phyloP scores from a whole-genome alignment of 1,140 invertebrate species.

The Penaeus japonicus region DNA sequence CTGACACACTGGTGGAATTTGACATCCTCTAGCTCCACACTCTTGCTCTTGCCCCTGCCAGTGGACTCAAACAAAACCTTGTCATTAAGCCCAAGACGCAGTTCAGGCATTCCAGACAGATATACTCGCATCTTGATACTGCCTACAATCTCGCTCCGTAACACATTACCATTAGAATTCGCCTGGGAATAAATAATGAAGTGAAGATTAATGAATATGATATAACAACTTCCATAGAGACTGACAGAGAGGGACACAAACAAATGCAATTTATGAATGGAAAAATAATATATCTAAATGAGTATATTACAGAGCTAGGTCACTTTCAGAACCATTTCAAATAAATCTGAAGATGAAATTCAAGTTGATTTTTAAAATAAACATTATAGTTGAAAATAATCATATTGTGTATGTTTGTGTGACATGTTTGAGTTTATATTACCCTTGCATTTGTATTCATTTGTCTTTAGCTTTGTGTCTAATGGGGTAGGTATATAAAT shows the following conservation, averaged over 20 bases:
- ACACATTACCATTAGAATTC: conserved; percentile 97
- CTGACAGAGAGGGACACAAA: not conserved
- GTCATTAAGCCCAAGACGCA: conserved; percentile 97
- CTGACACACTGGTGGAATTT: conserved; percentile 99
- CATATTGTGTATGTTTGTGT: too few relatives aligned
- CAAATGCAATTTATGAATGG: not conserved
- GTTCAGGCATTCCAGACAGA: conserved; percentile 99
- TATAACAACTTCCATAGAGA: not conserved
- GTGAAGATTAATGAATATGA: not conserved
- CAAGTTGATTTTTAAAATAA: too few relatives aligned
- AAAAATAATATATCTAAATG: too few relatives aligned
- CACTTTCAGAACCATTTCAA: too few relatives aligned
- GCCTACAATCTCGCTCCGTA: conserved; percentile 98
- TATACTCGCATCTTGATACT: conserved; percentile 99
- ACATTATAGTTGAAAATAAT: too few relatives aligned
- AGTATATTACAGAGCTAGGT: too few relatives aligned
- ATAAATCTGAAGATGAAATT: too few relatives aligned
- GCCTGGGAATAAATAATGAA: conserved; percentile 69
- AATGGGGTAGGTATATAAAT: too few relatives aligned
- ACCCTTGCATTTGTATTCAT: too few relatives aligned
- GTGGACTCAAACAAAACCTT: conserved; percentile 99
- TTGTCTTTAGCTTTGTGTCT: too few relatives aligned
- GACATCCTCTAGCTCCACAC: conserved; percentile 98
- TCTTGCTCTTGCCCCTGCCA: conserved; percentile 97
- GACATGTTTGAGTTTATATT: too few relatives aligned